These are phyloP conservation scores for Marisa cornuarietis DNA, from an alignment of 1,140 invertebrate species.

Conservation along the genomic window DNA sequence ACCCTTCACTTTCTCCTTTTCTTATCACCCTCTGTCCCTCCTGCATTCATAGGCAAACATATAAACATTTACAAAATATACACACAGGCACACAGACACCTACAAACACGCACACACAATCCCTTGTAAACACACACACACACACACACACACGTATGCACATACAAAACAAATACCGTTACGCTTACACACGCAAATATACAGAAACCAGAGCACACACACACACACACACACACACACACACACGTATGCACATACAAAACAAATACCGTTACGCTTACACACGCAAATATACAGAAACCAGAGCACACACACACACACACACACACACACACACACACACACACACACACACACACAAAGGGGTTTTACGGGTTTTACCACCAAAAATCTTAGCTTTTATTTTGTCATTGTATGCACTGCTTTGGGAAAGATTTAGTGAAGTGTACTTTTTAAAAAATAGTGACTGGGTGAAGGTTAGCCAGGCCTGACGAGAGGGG, in stretches of 20 bases:
- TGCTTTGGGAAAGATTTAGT: too few relatives aligned
- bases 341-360: conserved; percentile 9
- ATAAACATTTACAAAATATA: neutral
- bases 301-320: conserved; percentile 14
- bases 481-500: too few relatives aligned
- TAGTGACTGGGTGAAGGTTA: too few relatives aligned
- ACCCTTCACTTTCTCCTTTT: neutral
- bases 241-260: conserved; percentile 21
- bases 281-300: too few relatives aligned
- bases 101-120: conserved; percentile 10
- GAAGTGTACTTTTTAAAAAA: too few relatives aligned
- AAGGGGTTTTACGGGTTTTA: too few relatives aligned
- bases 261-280: too few relatives aligned
- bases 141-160: conserved; percentile 20
- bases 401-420: too few relatives aligned
- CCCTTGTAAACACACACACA: conserved; percentile 6
- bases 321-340: conserved; percentile 18
- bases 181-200: too few relatives aligned
- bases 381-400: too few relatives aligned
- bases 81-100: neutral
- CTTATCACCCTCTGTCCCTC: neutral
- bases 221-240: conserved; percentile 13
- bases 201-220: too few relatives aligned
- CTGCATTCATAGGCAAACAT: neutral
- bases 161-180: neutral